A percentile compares a stretch with the other conserved stretches of the same genome.
These are phyloP conservation scores for Malacoctenus gilli DNA, from an alignment of 2,797 vertebrate genomes.

Conservation along the genomic window DNA sequence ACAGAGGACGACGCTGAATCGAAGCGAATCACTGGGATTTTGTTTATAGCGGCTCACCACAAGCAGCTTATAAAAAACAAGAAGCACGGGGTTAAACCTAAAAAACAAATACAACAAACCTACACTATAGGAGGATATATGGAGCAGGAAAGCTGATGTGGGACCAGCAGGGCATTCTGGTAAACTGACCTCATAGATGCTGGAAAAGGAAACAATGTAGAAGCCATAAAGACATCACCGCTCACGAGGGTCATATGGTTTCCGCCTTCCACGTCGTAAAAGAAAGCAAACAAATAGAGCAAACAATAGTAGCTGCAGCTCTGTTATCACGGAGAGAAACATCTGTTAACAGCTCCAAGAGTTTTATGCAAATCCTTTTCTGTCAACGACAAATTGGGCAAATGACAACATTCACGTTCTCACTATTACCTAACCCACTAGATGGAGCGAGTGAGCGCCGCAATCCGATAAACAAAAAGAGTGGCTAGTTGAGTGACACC, in stretches of 20 bases:
- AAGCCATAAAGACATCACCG: slow-evolving; percentile 30
- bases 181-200: slow-evolving; percentile 35
- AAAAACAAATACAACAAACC: neutral
- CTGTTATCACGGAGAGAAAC: slow-evolving; percentile 9
- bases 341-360: neutral
- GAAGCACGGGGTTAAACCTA: slow-evolving; percentile 25
- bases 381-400: slow-evolving; percentile 7
- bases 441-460: too few relatives aligned
- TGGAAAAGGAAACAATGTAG: slow-evolving; percentile 36
- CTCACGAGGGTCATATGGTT: slow-evolving; percentile 15
- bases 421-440: slow-evolving; percentile 5
- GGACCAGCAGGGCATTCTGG: slow-evolving; percentile 32
- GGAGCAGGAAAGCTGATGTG: slow-evolving; percentile 48
- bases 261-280: neutral
- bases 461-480: too few relatives aligned
- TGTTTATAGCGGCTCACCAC: too few relatives aligned
- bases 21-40: slow-evolving; percentile 27
- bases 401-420: slow-evolving; percentile 4
- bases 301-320: neutral
- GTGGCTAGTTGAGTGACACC: too few relatives aligned
- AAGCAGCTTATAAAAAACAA: too few relatives aligned
- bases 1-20: slow-evolving; percentile 27
- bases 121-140: slow-evolving; percentile 13
- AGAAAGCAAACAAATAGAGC: slow-evolving; percentile 13
- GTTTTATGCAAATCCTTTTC: slow-evolving; percentile 1